Conservation (phyloP, 2,888 invertebrate genomes). For the Aphodius sticticus region DNA sequence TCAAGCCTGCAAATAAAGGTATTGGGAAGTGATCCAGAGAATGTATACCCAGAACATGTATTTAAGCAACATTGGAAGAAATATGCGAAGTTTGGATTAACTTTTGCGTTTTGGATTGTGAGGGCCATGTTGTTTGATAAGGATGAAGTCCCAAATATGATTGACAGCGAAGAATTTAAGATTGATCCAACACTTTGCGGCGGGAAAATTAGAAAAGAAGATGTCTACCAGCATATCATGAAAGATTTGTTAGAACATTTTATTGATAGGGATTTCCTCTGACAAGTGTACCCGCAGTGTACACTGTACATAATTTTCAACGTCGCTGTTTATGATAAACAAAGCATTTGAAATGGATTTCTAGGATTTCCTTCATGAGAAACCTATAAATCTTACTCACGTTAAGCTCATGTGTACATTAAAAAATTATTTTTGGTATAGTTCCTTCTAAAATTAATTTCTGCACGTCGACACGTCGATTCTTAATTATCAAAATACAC, state of each 20-base stretch:
- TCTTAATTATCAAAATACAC: too few relatives aligned
- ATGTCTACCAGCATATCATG: constrained; percentile 33
- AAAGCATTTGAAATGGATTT: too few relatives aligned
- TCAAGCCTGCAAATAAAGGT: constrained; percentile 44
- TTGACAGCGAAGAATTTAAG: constrained; percentile 27
- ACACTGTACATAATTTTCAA: not conserved
- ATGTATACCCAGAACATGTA: constrained; percentile 49
- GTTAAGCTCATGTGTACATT: too few relatives aligned
- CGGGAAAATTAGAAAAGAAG: constrained; percentile 25
- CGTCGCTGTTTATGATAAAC: not conserved
- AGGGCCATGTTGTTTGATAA: constrained; percentile 38
- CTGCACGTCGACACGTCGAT: too few relatives aligned
- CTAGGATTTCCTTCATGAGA: too few relatives aligned
- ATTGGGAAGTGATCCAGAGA: constrained; percentile 46
- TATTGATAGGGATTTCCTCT: constrained; percentile 35
- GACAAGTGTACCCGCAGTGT: constrained; percentile 9
- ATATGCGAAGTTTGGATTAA: constrained; percentile 43
- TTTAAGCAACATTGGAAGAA: constrained; percentile 47
- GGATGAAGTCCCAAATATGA: constrained; percentile 36
- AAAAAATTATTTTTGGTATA: too few relatives aligned
- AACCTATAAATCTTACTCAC: too few relatives aligned
- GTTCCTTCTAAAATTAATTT: too few relatives aligned
- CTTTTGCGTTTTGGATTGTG: constrained; percentile 38
- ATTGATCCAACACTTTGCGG: constrained; percentile 11
- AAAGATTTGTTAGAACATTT: constrained; percentile 37